A percentile compares a stretch with the other conserved stretches of the same genome.
Evolutionary conservation across 1,140 invertebrate species (phyloP).

Genomic region (Tachypleus tridentatus): DNA sequence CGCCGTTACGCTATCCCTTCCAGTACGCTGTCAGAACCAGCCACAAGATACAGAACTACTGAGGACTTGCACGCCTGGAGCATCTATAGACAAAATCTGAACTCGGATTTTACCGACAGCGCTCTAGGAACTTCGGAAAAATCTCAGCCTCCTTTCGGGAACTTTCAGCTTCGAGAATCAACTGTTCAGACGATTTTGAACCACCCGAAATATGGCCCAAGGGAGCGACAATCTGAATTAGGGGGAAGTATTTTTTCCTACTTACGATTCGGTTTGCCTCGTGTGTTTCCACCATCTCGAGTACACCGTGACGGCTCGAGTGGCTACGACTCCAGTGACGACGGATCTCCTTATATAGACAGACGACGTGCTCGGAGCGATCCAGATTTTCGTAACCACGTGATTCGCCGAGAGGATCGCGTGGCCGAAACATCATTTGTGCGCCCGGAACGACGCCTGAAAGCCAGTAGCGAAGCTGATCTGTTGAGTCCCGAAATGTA

Average conservation of each 20-base stretch:
- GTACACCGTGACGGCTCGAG: constrained; percentile 51
- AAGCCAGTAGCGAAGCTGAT: constrained; percentile 53
- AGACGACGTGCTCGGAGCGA: constrained; percentile 44
- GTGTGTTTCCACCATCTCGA: constrained; percentile 65
- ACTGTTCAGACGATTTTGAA: constrained; percentile 88
- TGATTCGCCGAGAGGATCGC: constrained; percentile 17
- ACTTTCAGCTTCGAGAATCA: constrained; percentile 80
- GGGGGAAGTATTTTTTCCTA: constrained; percentile 82
- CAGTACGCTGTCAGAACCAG: constrained; percentile 17
- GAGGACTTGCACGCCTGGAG: constrained; percentile 92
- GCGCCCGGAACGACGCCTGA: constrained; percentile 19
- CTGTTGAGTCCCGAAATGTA: constrained; percentile 32
- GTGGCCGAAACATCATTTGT: constrained; percentile 5
- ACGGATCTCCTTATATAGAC: constrained; percentile 31
- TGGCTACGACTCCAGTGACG: constrained; percentile 70
- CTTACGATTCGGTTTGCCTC: constrained; percentile 78
- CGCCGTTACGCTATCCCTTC: constrained; percentile 65
- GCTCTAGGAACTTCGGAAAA: constrained; percentile 61
- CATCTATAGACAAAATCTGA: constrained; percentile 89
- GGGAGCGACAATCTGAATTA: constrained; percentile 53
- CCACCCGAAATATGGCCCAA: constrained; percentile 47
- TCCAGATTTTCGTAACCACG: constrained; percentile 52
- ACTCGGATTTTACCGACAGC: constrained; percentile 88
- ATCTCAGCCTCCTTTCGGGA: constrained; percentile 41
- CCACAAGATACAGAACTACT: constrained; percentile 36